Conservation (phyloP, 2,113 vertebrate species). For the Festucalex cinctus region DNA sequence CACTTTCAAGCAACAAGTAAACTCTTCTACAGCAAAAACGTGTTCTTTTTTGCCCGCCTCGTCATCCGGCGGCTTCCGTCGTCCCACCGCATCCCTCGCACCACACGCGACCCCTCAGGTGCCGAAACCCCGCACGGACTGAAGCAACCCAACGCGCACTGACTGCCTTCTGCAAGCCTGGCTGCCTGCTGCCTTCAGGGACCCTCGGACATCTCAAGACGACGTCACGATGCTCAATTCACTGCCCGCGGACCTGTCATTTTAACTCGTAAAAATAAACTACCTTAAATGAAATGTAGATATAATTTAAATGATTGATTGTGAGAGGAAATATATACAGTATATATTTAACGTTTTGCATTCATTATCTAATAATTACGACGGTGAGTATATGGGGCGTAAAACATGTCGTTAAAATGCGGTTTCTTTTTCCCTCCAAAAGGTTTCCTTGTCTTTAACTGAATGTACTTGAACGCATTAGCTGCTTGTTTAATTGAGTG, state of each 20-base stretch:
- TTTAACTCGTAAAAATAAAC: background rate
- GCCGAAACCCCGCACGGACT: background rate
- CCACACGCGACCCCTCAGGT: background rate
- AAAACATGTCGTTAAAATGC: too few relatives aligned
- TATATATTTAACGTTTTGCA: background rate
- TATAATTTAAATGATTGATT: background rate
- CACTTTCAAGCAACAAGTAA: background rate
- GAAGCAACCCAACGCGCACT: background rate
- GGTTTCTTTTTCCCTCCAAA: too few relatives aligned
- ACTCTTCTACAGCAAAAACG: background rate
- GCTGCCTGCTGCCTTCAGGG: background rate
- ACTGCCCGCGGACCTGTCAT: background rate
- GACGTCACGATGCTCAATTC: background rate
- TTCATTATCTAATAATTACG: background rate
- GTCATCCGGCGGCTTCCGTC: background rate
- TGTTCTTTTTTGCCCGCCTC: background rate
- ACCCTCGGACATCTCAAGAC: background rate
- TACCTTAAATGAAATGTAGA: too few relatives aligned
- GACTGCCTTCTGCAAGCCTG: background rate
- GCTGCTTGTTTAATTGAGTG: background rate
- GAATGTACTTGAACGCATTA: background rate
- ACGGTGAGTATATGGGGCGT: too few relatives aligned
- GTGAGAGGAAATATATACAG: background rate
- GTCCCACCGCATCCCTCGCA: background rate
- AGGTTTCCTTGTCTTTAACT: too few relatives aligned